phyloP scores from a whole-genome alignment of 1,140 invertebrate species.

The Pseudoatta argentina region DNA sequence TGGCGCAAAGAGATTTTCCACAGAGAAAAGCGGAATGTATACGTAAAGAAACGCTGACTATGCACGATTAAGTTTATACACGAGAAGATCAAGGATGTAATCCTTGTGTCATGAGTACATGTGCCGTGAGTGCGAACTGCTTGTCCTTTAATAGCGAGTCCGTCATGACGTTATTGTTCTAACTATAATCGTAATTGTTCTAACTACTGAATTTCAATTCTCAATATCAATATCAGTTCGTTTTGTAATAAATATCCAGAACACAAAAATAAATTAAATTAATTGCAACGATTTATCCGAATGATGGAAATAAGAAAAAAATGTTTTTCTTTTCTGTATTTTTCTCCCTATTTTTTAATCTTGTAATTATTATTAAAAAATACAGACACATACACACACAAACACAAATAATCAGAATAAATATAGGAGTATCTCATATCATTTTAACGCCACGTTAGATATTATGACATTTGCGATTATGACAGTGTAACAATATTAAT shows the following conservation, averaged over 20 bases:
- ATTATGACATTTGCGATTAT: conserved; percentile 6
- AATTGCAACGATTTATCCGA: neutral
- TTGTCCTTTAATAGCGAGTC: conserved; percentile 12
- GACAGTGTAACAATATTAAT: conserved; percentile 28
- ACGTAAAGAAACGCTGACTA: conserved; percentile 35
- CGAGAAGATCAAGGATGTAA: conserved; percentile 48
- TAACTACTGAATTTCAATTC: too few relatives aligned
- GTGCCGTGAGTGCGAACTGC: conserved; percentile 13
- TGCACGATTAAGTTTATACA: conserved; percentile 52
- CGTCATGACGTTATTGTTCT: neutral
- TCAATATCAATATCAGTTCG: neutral
- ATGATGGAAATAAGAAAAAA: neutral
- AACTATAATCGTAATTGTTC: neutral
- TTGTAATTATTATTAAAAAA: neutral
- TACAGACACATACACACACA: neutral
- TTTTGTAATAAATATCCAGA: neutral
- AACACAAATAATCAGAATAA: neutral
- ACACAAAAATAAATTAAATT: neutral
- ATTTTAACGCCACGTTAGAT: conserved; percentile 15
- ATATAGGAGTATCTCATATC: neutral
- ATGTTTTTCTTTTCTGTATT: neutral
- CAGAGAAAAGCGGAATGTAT: neutral
- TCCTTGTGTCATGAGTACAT: conserved; percentile 15
- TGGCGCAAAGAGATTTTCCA: conserved; percentile 52
- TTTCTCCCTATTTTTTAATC: neutral